A percentile compares a stretch with the other conserved stretches of the same genome.
phyloP scores from a whole-genome alignment of 2,888 invertebrate species.

The Brenthis daphne region DNA sequence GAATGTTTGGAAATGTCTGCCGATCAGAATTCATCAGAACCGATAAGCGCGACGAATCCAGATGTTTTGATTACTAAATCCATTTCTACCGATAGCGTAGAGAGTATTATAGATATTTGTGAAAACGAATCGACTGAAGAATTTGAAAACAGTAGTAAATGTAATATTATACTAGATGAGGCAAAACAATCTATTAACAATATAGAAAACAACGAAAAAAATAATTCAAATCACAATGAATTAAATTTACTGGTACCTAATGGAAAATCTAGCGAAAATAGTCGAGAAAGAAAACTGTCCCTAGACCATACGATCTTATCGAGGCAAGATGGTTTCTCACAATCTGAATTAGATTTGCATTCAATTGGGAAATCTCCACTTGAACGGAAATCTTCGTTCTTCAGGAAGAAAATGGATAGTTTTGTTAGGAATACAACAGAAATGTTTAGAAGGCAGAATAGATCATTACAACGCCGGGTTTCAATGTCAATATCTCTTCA shows the following conservation, averaged over 20 bases:
- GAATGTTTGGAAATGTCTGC: slow-evolving; percentile 48
- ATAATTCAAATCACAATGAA: slow-evolving; percentile 16
- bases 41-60: slow-evolving; percentile 59
- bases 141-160: slow-evolving; percentile 33
- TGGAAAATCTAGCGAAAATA: slow-evolving; percentile 24
- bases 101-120: slow-evolving; percentile 25
- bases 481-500: slow-evolving; percentile 71
- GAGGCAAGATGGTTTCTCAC: slow-evolving; percentile 63
- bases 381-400: slow-evolving; percentile 74
- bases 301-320: slow-evolving; percentile 67
- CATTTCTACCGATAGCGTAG: slow-evolving; percentile 31
- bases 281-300: slow-evolving; percentile 65
- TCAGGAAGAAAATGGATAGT: slow-evolving; percentile 73
- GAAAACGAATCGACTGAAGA: slow-evolving; percentile 25
- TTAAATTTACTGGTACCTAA: slow-evolving; percentile 13
- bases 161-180: neutral
- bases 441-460: slow-evolving; percentile 62
- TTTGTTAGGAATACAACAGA: slow-evolving; percentile 74
- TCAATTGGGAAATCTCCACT: slow-evolving; percentile 70
- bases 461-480: slow-evolving; percentile 53
- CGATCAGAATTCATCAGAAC: slow-evolving; percentile 41
- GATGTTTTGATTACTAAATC: slow-evolving; percentile 46
- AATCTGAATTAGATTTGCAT: slow-evolving; percentile 72
- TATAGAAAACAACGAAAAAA: slow-evolving; percentile 1
- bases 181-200: slow-evolving; percentile 16